Evolutionary conservation across 2,797 vertebrate genomes (phyloP).

Genomic region (Phataginus tricuspis): DNA sequence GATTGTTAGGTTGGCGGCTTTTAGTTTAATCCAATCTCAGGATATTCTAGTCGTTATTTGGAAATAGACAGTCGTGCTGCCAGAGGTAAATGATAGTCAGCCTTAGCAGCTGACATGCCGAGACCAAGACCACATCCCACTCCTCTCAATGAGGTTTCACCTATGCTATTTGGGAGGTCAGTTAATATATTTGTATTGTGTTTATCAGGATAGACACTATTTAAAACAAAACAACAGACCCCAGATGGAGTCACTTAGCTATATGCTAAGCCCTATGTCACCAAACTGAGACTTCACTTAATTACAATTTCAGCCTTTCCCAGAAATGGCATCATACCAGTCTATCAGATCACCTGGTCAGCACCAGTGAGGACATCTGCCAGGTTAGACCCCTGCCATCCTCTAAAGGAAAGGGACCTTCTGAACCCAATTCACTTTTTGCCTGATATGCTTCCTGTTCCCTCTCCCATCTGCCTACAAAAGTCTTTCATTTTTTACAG

Average conservation of each 20-base stretch:
- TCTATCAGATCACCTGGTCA: no score
- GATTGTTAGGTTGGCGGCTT: conserved; percentile 1
- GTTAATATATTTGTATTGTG: neutral
- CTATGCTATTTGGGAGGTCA: neutral
- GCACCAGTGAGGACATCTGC: no score
- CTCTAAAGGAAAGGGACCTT: neutral
- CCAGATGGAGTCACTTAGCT: neutral
- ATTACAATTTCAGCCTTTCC: neutral
- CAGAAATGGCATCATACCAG: neutral
- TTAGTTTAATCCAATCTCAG: neutral
- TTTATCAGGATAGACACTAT: neutral
- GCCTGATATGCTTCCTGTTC: neutral
- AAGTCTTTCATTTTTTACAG: neutral
- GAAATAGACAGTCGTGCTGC: neutral
- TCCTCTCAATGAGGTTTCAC: neutral
- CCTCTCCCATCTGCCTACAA: neutral
- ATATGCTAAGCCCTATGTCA: neutral
- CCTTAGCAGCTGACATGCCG: neutral
- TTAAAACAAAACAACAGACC: neutral
- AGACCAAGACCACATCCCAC: neutral
- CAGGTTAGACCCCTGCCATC: no score
- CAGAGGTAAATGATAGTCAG: neutral
- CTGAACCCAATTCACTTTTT: neutral
- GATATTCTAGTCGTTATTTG: conserved; percentile 2
- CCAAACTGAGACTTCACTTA: neutral